Base-by-base conservation (phyloP, 1,140 invertebrate genomes). In the Formica selysi region DNA sequence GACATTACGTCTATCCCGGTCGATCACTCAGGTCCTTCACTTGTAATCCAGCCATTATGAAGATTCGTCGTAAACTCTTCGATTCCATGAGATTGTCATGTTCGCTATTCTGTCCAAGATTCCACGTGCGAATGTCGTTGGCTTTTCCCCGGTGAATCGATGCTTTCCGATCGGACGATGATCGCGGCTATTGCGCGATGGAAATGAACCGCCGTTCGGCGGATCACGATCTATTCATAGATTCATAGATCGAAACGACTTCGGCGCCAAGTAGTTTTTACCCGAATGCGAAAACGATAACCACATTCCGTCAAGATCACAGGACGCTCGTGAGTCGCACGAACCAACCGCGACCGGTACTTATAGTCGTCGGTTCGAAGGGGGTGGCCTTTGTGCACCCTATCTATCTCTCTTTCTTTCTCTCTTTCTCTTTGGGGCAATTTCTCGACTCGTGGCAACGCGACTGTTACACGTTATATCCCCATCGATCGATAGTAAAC, bases 181-280 rank as follows among this genome's bases (percentile, higher is more conserved):
- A 89, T 86, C 61, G 86, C 71, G 73, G 44, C 59, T 22, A 59
- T 68, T 71, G 38, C 51, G 73, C 44, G 76, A 61, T 84, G 51
- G 68, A 85, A 90, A 89, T 89, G 86, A 74, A 62, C 16, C 26
- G 41, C n/a, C 51, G 81, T 51, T 29, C 57, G 70, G 48, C 29
- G 59, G 62, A 76, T 64, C 54, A 29, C n/a, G 74, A 89, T 89
- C 90, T 91, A 91, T 91, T 91, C 78, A 91, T 91, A 91, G 90
- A 91, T 91, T 91, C 74, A 91, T 91, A 91, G 90, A 91, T 86
- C 87, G 67, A 73, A 81, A 81, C 65, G 65, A 71, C 78, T 61
- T 59, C 78, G 44, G 68, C 51, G 67, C 26, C 51, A 32, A 73
- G 65, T 36, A 32, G 48, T 76, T 57, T 68, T 51, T 38, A 57